A percentile compares a stretch with the other conserved stretches of the same genome.
These are phyloP conservation scores for Augochlorella aurata DNA, from an alignment of 2,888 invertebrate genomes.

Conservation along the genomic window DNA sequence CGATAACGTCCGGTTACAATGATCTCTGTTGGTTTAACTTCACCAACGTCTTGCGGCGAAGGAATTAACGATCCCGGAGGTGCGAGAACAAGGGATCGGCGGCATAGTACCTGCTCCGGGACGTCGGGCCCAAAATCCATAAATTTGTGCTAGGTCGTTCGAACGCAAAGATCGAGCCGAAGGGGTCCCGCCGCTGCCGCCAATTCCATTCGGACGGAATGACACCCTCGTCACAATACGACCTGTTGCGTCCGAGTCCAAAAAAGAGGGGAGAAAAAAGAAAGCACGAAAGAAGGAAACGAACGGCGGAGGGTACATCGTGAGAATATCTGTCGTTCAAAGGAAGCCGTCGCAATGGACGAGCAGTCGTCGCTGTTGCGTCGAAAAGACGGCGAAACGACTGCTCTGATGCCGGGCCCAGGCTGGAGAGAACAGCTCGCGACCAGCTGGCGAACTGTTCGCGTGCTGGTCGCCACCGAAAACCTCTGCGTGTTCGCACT, in stretches of 20 bases:
- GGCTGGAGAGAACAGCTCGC: too few species aligned
- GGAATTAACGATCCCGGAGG: constrained; percentile 44
- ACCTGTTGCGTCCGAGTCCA: constrained; percentile 72
- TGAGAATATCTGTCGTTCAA: constrained; percentile 78
- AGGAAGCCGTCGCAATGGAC: constrained; percentile 77
- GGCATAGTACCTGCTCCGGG: constrained; percentile 48
- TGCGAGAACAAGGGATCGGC: constrained; percentile 47
- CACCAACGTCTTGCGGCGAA: constrained; percentile 16
- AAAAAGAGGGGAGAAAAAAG: constrained; percentile 31
- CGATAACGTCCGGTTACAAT: constrained; percentile 59
- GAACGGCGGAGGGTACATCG: constrained; percentile 49
- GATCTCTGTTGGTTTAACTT: constrained; percentile 51
- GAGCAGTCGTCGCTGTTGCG: constrained; percentile 39
- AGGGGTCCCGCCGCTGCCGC: constrained; percentile 40
- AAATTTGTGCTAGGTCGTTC: constrained; percentile 58
- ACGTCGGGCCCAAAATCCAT: constrained; percentile 57
- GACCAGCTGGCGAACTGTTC: too few species aligned
- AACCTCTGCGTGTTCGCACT: too few species aligned
- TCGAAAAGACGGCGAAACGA: too few species aligned
- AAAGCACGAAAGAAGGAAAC: constrained; percentile 44
- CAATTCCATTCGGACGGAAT: constrained; percentile 55
- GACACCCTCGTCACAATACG: constrained; percentile 73
- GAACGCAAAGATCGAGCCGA: constrained; percentile 51
- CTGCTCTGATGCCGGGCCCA: too few species aligned
- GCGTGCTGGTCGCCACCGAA: too few species aligned